Base-by-base conservation (phyloP, 2,113 vertebrate genomes). In the Scomber colias region DNA sequence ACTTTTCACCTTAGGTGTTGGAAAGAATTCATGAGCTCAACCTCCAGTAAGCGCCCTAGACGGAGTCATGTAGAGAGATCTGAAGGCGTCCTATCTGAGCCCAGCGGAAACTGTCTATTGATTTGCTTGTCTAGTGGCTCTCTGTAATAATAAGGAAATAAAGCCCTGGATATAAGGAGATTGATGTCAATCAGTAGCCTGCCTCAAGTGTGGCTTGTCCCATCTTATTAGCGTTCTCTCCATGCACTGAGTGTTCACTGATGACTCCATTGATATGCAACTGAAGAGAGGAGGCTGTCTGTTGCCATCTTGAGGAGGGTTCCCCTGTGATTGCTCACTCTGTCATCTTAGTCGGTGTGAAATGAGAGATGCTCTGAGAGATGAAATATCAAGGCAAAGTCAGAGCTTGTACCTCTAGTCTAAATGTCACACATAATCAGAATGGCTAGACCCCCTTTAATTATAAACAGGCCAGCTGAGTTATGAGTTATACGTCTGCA, bases 261-360 rank as follows among this genome's bases (percentile, higher is more conserved):
- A 94, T 94, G 91, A 89, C 86, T 85, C 70, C 90, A 89, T 92
- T 93, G 92, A 94, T 92, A 93, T 94, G 88, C 94, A 89, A 81
- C 75, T 75, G 67, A 75, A 69, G 84, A 82, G 80, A 84, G 73
- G 81, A 73, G 87, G 71, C 89, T 88, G 82, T 82, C 83, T 80
- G 77, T 84, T 79, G 89, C 81, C 88, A 77, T 90, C 84, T 91
- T 75, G 86, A 92, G 88, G 81, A 90, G 85, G 79, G 74, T 75
- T 89, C 89, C 87, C 87, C 30, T 16, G 46, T 89, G 91, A 92
- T 89, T 90, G 87, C 90, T 91, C 83, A 60, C 68, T 87, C 86
- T 82, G 82, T 89, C 76, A 73, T 85, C 57, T 74, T 21, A 63
- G 71, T 66, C 72, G 44, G 51, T 31, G 57, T 13, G 66, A 61